phyloP scores from a whole-genome alignment of 2,797 vertebrate genomes.

The Apogon talboti region DNA sequence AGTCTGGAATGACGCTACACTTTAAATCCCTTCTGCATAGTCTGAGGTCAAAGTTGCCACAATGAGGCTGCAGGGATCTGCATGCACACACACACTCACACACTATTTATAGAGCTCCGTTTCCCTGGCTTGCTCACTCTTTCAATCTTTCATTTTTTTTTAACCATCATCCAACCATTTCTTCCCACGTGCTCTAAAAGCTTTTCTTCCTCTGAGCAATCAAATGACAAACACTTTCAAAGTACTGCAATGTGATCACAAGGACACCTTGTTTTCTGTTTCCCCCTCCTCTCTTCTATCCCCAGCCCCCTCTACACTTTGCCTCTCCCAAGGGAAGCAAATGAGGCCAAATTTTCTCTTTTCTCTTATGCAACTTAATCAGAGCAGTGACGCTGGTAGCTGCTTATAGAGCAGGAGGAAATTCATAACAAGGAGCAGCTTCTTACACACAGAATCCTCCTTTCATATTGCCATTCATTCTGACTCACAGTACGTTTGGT shows the following conservation, averaged over 20 bases:
- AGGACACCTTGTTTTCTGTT: conserved; percentile 65
- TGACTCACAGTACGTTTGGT: conserved; percentile 23
- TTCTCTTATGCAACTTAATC: conserved; percentile 76
- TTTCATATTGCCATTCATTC: conserved; percentile 31
- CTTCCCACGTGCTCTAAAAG: conserved; percentile 38
- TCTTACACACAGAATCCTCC: conserved; percentile 31
- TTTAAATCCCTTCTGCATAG: conserved; percentile 84
- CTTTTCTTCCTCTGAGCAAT: conserved; percentile 53
- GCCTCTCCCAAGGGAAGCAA: conserved; percentile 62
- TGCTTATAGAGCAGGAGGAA: conserved; percentile 61
- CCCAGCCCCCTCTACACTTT: conserved; percentile 22
- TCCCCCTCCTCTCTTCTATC: conserved; percentile 4
- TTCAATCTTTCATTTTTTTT: conserved; percentile 31
- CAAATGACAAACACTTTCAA: conserved; percentile 66
- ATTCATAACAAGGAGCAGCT: conserved; percentile 45
- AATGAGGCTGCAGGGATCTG: conserved; percentile 80
- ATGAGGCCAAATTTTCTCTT: conserved; percentile 73
- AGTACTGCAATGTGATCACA: conserved; percentile 73
- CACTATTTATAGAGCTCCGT: conserved; percentile 84
- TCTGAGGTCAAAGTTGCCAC: conserved; percentile 79
- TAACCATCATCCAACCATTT: conserved; percentile 30
- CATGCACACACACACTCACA: conserved; percentile 36
- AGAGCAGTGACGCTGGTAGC: conserved; percentile 69
- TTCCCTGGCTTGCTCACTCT: conserved; percentile 58
- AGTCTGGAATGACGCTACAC: conserved; percentile 83